Conservation (phyloP, 2,888 invertebrate genomes). For the Ophion slaviceki region DNA sequence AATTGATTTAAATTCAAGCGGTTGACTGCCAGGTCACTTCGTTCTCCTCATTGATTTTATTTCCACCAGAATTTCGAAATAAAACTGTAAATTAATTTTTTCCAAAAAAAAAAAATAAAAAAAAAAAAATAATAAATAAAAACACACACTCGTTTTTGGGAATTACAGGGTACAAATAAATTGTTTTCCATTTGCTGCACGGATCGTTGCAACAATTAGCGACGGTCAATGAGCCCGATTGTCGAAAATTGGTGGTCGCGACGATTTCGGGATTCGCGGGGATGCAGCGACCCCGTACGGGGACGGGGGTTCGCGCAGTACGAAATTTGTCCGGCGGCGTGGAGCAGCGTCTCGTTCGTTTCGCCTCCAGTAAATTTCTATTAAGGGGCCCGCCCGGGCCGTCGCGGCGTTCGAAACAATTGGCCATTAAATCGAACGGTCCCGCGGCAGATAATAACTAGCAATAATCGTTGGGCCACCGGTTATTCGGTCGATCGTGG, state of each 20-base stretch:
- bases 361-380: constrained; percentile 80
- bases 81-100: too few relatives aligned
- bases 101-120: too few relatives aligned
- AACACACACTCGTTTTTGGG: neutral
- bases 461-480: constrained; percentile 79
- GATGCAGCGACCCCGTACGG: neutral
- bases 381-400: constrained; percentile 73
- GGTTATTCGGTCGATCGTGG: constrained; percentile 70
- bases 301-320: constrained; percentile 8
- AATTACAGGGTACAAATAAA: neutral
- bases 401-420: constrained; percentile 80
- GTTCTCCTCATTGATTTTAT: too few relatives aligned
- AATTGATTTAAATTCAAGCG: too few relatives aligned
- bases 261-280: constrained; percentile 16
- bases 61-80: too few relatives aligned
- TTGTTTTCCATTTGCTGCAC: neutral
- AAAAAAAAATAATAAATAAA: neutral
- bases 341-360: constrained; percentile 45
- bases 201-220: neutral
- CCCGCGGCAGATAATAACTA: constrained; percentile 82
- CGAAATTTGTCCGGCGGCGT: constrained; percentile 18
- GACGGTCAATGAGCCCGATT: neutral
- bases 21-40: too few relatives aligned
- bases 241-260: constrained; percentile 6
- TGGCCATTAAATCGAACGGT: constrained; percentile 82